Base-by-base conservation (phyloP, 2,888 invertebrate genomes). In the Melieria omissa region DNA sequence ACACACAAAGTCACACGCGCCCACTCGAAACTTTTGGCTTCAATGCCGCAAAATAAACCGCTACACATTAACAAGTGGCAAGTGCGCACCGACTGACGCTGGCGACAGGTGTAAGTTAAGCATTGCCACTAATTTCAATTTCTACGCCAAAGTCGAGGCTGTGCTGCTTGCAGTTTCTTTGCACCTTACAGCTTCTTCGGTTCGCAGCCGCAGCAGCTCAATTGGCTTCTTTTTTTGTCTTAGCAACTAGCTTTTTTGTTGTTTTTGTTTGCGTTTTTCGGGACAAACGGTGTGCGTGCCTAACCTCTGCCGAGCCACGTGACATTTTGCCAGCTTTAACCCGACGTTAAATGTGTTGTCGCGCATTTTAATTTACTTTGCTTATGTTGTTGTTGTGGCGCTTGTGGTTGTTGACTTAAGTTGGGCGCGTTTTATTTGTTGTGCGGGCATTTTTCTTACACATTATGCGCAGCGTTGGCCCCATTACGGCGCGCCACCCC, bases 301-400 rank as follows among this genome's bases (percentile, higher is more conserved):
- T 47, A 45, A 61, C 54, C 52, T 52, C 52, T 49, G 12, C 1
- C 49, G 12, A 52, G 14, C 29, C 29, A 29, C 29, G 29, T 29
- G 29, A 29, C 29, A 29, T 29, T 29, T 29, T 29, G 29, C 3
- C 29, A 3, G 29, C 29, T 29, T 29, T 29, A 16, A 9, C 63
- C 55, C 42, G 54, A 52, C 61, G 60, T 52, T 42, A 61, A 69
- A 65, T 72, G 77, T 77, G 80, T 80, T 82, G 82, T 82, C 81
- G 81, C 82, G 82, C 83, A 82, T 82, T 83, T 82, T 83, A 82
- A 82, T 82, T 83, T 82, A 81, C 82, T 68, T 58, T 66, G 46
- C 41, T 66, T 58, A 16, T 47, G n/a, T n/a, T 12, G 3, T 12
- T 58, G 29, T 47, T 58, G 9, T 58, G 46, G 58, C 16, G 7